Conservation (phyloP, 2,888 invertebrate species). For the Cetonia aurata region DNA sequence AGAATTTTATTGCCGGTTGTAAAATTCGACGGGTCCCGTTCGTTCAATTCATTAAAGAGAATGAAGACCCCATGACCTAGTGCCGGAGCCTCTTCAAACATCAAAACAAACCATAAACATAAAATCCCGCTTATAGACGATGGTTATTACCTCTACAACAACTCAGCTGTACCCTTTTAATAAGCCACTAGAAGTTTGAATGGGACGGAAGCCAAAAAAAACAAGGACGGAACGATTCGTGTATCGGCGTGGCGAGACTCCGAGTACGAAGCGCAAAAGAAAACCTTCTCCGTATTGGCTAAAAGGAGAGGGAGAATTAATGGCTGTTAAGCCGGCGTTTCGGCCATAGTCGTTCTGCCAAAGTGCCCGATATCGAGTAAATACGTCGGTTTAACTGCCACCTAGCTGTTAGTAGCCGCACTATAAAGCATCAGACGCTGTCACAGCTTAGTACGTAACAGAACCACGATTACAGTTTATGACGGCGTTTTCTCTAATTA, state of each 20-base stretch:
- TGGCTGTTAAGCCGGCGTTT: conserved; percentile 48
- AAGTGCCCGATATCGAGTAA: conserved; percentile 44
- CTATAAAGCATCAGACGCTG: conserved; percentile 53
- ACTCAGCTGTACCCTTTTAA: conserved; percentile 50
- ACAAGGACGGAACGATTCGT: conserved; percentile 44
- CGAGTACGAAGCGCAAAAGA: conserved; percentile 38
- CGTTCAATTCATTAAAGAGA: conserved; percentile 46
- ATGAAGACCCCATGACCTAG: conserved; percentile 57
- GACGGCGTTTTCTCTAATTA: neutral
- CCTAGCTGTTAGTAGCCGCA: conserved; percentile 63
- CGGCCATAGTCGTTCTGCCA: conserved; percentile 42
- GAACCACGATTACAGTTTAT: conserved; percentile 46
- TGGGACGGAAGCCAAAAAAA: conserved; percentile 45
- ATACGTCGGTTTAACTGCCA: conserved; percentile 57
- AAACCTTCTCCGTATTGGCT: conserved; percentile 32
- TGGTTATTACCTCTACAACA: conserved; percentile 52
- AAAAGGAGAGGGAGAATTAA: conserved; percentile 46
- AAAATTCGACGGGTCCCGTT: conserved; percentile 14
- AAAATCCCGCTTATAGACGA: conserved; percentile 51
- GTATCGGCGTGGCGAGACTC: neutral
- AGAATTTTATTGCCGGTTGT: conserved; percentile 23
- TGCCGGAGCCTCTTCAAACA: conserved; percentile 54
- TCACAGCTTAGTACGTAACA: conserved; percentile 46
- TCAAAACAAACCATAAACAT: conserved; percentile 61
- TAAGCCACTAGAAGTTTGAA: conserved; percentile 53